phyloP scores from a whole-genome alignment of 2,888 invertebrate species.

The Campoplex capitator region DNA sequence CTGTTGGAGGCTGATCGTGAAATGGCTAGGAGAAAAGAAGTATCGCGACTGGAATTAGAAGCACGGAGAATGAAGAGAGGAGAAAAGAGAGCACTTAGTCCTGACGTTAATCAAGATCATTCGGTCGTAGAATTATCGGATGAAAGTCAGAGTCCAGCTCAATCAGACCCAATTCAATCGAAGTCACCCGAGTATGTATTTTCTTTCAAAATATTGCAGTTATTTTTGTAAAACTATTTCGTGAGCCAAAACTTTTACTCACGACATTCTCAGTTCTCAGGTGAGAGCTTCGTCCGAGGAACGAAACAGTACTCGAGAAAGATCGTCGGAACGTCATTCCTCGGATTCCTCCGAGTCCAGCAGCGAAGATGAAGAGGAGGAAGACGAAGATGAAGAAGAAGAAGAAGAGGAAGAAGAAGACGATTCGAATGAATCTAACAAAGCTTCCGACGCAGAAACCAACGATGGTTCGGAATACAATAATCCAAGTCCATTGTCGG shows the following conservation, averaged over 20 bases:
- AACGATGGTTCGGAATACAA: conserved; percentile 83
- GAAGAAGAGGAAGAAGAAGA: conserved; percentile 83
- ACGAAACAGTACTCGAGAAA: conserved; percentile 76
- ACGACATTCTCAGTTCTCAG: conserved; percentile 71
- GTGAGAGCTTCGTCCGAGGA: conserved; percentile 79
- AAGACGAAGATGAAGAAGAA: conserved; percentile 78
- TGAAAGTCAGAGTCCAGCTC: conserved; percentile 78
- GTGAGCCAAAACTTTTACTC: background rate
- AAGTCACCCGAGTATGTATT: conserved; percentile 79
- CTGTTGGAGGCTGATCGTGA: conserved; percentile 86
- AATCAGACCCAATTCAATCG: conserved; percentile 79
- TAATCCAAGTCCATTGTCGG: conserved; percentile 86
- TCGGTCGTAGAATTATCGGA: conserved; percentile 82
- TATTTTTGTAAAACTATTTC: background rate
- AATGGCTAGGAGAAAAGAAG: conserved; percentile 92
- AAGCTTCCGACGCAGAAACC: conserved; percentile 80
- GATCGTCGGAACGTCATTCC: conserved; percentile 79
- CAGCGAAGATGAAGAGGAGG: conserved; percentile 84
- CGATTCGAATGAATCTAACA: conserved; percentile 81
- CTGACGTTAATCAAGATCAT: conserved; percentile 79
- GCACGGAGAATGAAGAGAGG: conserved; percentile 89
- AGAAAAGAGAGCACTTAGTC: conserved; percentile 83
- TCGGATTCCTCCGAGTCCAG: conserved; percentile 85
- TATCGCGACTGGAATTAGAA: conserved; percentile 90
- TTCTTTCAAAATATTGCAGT: background rate